Evolutionary conservation across 2,888 invertebrate species (phyloP).

Genomic region (Petrolisthes manimaculis): DNA sequence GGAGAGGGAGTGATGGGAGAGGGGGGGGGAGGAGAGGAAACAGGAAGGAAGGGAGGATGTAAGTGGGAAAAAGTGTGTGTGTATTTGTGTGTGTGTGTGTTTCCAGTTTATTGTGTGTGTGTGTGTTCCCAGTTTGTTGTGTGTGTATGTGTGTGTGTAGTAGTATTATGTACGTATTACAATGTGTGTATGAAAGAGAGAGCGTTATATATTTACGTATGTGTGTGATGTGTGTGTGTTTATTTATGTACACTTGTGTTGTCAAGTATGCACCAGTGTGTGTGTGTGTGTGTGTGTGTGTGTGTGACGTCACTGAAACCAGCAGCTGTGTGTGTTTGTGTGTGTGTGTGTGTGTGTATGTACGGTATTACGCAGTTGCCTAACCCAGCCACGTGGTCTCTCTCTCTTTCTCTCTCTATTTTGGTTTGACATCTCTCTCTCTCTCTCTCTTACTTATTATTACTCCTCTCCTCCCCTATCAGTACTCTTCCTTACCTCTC

Average conservation of each 20-base stretch:
- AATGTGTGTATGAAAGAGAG: constrained; percentile 13
- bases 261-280: background rate
- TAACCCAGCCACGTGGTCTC: background rate
- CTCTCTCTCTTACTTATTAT: too few species aligned
- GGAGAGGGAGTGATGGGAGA: background rate
- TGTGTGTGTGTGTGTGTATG: too few species aligned
- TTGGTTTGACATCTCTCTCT: background rate
- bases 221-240: constrained; percentile 28
- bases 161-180: too few species aligned
- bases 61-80: background rate
- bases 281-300: constrained; percentile 18
- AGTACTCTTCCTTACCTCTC: too few species aligned
- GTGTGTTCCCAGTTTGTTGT: background rate
- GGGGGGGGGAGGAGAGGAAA: background rate
- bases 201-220: constrained; percentile 10
- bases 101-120: constrained; percentile 5
- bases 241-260: constrained; percentile 9
- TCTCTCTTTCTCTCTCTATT: background rate
- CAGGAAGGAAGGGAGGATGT: background rate
- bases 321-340: too few species aligned
- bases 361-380: background rate
- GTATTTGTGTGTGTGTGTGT: constrained; percentile 4
- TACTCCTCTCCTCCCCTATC: too few species aligned
- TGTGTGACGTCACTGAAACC: background rate
- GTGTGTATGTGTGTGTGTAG: constrained; percentile 14